phyloP scores from a whole-genome alignment of 2,888 invertebrate species.

The Drosophila atripex region DNA sequence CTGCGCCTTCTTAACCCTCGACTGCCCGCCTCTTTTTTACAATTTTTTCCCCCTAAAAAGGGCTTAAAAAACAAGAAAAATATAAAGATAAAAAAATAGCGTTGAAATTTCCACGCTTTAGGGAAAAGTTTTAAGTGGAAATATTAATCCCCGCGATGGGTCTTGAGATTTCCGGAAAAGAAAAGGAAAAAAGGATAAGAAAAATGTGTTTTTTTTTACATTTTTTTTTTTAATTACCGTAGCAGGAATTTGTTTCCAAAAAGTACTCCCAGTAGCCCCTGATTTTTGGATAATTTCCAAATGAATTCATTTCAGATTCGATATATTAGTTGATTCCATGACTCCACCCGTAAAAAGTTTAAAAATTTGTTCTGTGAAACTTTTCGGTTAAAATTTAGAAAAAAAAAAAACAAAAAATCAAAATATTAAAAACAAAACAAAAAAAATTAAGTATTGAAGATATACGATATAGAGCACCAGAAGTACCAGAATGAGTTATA shows the following conservation, averaged over 20 bases:
- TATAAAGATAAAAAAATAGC: slow-evolving; percentile 13
- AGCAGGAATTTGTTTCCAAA: background rate
- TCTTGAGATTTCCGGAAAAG: background rate
- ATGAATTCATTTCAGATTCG: background rate
- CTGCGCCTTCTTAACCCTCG: slow-evolving; percentile 11
- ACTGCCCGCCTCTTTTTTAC: background rate
- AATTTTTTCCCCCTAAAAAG: background rate
- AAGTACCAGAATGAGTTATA: slow-evolving; percentile 31
- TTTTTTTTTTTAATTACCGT: no score
- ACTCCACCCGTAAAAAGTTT: background rate
- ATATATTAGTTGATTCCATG: background rate
- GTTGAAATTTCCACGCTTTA: slow-evolving; percentile 37
- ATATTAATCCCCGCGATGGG: slow-evolving; percentile 12
- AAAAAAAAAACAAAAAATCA: background rate
- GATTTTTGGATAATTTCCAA: background rate
- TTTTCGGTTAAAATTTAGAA: background rate
- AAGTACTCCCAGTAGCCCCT: background rate
- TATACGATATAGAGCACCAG: background rate
- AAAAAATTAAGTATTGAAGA: background rate
- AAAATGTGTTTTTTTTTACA: background rate
- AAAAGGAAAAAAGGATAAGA: background rate
- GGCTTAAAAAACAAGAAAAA: slow-evolving; percentile 10
- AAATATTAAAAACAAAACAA: no score
- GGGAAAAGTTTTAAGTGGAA: slow-evolving; percentile 14
- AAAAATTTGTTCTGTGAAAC: slow-evolving; percentile 1